These are phyloP conservation scores for Salvator merianae DNA, from an alignment of 2,113 vertebrate genomes.

Conservation along the genomic window DNA sequence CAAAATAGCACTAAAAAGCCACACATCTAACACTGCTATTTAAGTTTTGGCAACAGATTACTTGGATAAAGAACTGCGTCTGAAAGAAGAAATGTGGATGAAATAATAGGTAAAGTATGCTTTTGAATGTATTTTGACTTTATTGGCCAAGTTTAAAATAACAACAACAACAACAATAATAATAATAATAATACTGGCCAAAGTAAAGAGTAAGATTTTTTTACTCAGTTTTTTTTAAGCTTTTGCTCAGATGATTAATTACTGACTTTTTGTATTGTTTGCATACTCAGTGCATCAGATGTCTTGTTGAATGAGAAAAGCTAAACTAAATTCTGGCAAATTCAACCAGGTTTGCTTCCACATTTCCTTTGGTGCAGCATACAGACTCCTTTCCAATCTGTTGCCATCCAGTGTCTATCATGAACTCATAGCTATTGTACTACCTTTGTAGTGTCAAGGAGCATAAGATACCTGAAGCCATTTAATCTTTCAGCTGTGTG, in stretches of 20 bases:
- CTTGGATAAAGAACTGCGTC: neutral
- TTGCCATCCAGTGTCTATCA: neutral
- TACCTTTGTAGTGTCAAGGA: neutral
- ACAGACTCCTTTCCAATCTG: neutral
- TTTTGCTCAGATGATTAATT: neutral
- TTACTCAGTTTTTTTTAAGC: rapidly evolving
- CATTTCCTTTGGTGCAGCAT: neutral
- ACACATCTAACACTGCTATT: neutral
- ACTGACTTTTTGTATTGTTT: neutral
- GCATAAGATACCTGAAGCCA: neutral
- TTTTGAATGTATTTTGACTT: neutral
- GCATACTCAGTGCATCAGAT: neutral
- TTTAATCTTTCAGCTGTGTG: neutral
- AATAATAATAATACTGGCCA: neutral
- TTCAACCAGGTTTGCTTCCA: neutral
- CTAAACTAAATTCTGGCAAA: neutral
- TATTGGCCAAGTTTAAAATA: neutral
- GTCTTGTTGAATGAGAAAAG: neutral
- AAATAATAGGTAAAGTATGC: neutral
- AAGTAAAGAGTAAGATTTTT: neutral
- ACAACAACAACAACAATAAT: neutral
- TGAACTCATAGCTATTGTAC: neutral
- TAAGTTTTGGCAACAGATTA: neutral
- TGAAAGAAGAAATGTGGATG: conserved; percentile 6
- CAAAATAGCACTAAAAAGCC: conserved; percentile 14